Evolutionary conservation across 2,888 invertebrate genomes (phyloP), one percentile per base, ranked within the genome.

Genomic region (Clunio marinus): DNA sequence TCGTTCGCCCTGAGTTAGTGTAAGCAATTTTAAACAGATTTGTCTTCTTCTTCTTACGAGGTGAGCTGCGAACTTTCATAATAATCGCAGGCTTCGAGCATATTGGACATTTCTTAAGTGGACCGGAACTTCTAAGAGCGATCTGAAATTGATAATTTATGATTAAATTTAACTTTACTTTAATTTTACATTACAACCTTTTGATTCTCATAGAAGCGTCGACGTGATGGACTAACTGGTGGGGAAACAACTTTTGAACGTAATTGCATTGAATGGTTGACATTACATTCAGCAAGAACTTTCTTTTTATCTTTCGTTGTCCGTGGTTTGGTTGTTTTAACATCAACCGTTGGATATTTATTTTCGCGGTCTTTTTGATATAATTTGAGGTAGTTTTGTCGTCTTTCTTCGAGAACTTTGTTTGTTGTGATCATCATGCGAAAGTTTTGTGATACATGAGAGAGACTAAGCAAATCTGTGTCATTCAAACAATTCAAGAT

Each of bases 201-300:
- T 59, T 71, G 71, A 70, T 71, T 69, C 45, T 72, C 71, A 60
- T 71, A 67, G 32, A 71, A 71, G 68, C 70, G 70, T 46, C 69
- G 63, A 32, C 70, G 71, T 8, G 71, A 70, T 28, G 72, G 72
- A 60, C 72, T 72, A 25, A 70, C 70, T 15, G 72, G 71, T 13
- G 71, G 71, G 35, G 71, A 70, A n/a, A 32, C 15, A 13, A n/a
- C 24, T 45, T 62, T 37, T 46, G 57, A 27, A 22, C 51, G 45
- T 32, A 63, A 20, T 17, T 57, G 57, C 57, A 57, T 57, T 27
- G 27, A 35, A 5, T 59, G 27, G 28, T 51, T 66, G 3, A 66
- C 22, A 24, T 66, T 66, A 2, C 10, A 32, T 17, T 22, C 24
- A 22, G 32, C 51, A 13, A 66, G 55, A 22, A 27, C 66, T 20